Conservation (phyloP, 2,113 vertebrate species). For the Pogona vitticeps region DNA sequence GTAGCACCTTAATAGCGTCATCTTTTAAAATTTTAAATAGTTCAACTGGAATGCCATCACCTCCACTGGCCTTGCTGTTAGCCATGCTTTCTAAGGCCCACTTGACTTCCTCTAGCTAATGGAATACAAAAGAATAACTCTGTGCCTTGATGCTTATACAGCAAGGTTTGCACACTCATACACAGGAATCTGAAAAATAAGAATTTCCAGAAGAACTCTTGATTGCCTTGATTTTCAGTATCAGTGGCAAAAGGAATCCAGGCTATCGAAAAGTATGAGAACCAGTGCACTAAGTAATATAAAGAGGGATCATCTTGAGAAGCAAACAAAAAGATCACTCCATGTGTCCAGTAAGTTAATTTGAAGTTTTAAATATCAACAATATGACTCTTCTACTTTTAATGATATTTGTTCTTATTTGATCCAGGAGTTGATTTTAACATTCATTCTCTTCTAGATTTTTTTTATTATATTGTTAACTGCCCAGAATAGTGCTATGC, state of each 20-base stretch:
- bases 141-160: not conserved
- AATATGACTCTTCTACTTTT: too few species aligned
- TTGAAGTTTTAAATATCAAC: not conserved
- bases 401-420: too few species aligned
- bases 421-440: too few species aligned
- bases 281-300: accelerated
- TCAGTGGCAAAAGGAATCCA: not conserved
- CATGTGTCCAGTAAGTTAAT: not conserved
- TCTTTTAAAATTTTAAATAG: too few species aligned
- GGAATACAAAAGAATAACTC: not conserved
- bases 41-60: too few species aligned
- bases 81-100: too few species aligned
- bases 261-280: not conserved
- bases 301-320: not conserved
- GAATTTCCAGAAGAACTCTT: not conserved
- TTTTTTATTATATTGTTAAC: too few species aligned
- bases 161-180: not conserved
- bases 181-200: not conserved
- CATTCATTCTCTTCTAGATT: too few species aligned
- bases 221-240: not conserved
- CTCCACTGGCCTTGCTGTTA: too few species aligned
- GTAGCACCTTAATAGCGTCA: too few species aligned
- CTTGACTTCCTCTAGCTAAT: not conserved
- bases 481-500: too few species aligned
- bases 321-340: not conserved